These are phyloP conservation scores for Drosophila colorata DNA, from an alignment of 2,888 invertebrate species.

Conservation along the genomic window DNA sequence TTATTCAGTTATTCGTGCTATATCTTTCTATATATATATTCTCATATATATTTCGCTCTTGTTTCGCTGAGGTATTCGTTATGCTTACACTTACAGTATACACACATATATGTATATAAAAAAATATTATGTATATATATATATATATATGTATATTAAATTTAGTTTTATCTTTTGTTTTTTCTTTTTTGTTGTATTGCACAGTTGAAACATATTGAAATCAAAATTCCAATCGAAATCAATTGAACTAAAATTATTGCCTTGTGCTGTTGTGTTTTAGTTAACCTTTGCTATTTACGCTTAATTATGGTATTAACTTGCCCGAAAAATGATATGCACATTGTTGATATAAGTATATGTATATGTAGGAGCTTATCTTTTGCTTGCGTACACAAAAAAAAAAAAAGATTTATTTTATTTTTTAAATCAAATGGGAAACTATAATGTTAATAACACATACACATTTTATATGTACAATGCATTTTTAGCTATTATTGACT, in stretches of 20 bases:
- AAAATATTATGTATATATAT: constrained; percentile 32
- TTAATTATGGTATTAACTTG: constrained; percentile 72
- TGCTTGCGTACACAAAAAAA: constrained; percentile 12
- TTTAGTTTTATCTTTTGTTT: constrained; percentile 21
- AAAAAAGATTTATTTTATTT: constrained; percentile 1
- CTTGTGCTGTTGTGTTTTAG: constrained; percentile 36
- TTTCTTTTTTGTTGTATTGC: constrained; percentile 51
- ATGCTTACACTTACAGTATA: constrained; percentile 42
- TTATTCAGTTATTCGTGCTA: constrained; percentile 17
- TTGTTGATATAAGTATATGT: constrained; percentile 64
- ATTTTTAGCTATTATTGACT: constrained; percentile 36
- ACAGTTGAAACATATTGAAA: constrained; percentile 56
- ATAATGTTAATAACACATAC: constrained; percentile 41
- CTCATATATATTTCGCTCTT: neutral
- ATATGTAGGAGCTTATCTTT: constrained; percentile 21
- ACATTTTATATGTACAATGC: constrained; percentile 59
- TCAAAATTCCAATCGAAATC: constrained; percentile 42
- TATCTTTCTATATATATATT: constrained; percentile 15
- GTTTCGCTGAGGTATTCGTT: constrained; percentile 50
- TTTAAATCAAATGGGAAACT: constrained; percentile 7
- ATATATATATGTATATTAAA: constrained; percentile 31
- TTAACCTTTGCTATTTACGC: constrained; percentile 68
- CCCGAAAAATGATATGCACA: constrained; percentile 74
- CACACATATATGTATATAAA: constrained; percentile 22
- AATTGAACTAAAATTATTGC: constrained; percentile 79